These are phyloP conservation scores for Microtus montanus DNA, from an alignment of 2,113 vertebrate genomes.

Conservation along the genomic window DNA sequence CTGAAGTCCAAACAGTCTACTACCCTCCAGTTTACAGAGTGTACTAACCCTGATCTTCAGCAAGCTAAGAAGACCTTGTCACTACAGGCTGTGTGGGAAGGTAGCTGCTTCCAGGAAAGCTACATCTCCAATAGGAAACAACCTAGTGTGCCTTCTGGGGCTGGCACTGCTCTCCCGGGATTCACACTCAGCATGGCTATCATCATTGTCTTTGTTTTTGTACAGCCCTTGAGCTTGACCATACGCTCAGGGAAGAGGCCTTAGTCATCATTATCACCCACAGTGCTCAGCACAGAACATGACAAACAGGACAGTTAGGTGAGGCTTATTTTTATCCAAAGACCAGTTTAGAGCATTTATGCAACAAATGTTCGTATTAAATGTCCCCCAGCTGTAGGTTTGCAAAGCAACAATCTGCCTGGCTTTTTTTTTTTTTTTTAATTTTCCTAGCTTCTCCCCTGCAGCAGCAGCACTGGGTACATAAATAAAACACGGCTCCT, in stretches of 20 bases:
- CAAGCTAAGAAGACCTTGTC: background rate
- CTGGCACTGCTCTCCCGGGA: background rate
- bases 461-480: slow-evolving; percentile 9
- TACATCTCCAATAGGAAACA: background rate
- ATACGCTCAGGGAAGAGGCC: background rate
- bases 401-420: slow-evolving; percentile 56
- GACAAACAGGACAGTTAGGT: slow-evolving; percentile 1
- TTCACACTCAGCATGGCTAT: background rate
- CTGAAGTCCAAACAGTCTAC: background rate
- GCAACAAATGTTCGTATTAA: slow-evolving; percentile 43
- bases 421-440: background rate
- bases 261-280: background rate
- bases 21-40: background rate
- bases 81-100: background rate
- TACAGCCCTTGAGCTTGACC: background rate
- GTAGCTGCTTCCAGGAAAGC: background rate
- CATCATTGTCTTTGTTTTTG: background rate
- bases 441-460: background rate
- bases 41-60: background rate
- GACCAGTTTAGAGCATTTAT: background rate
- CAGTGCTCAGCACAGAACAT: background rate
- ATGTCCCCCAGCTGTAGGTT: background rate
- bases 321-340: slow-evolving; percentile 48
- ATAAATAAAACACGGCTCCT: slow-evolving; percentile 1
- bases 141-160: background rate